Base-by-base conservation (phyloP, 2,113 vertebrate species). In the Merops nubicus region DNA sequence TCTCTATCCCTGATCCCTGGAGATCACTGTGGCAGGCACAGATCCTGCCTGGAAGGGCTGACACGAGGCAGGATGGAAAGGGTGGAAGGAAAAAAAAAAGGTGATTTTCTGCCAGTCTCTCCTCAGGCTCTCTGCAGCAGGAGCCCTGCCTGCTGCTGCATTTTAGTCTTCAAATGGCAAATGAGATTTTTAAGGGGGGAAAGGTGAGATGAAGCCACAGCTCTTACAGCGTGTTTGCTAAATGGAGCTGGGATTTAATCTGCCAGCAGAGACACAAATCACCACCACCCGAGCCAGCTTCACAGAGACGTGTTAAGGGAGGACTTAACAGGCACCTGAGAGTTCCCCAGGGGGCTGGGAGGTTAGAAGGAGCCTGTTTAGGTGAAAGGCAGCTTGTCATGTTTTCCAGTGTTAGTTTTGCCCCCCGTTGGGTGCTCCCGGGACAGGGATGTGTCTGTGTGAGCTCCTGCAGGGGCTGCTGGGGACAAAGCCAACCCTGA, bases 251-350 rank as follows among this genome's bases (percentile, higher is more conserved):
- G 63, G 60, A 77, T 94, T 96, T 93, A 85, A 94, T 85, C 82
- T 92, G 22, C 40, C 47, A 69, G 53, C 28, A 88, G 78, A 79
- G 53, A 43, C 26, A 88, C 45, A 72, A 59, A 47, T 43, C 82
- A 43, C 26, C 72, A 56, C 65, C 90, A 47, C 34, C 72, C 19
- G 48, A 68, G 51, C 62, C 79, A 22, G 82, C 94, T 96, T 97
- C 92, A 95, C 91, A 87, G 82, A 2, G 31, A 88, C 69, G 43
- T 94, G 96, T 31, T 95, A 94, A 96, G 62, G 56, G 85, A 88
- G 53, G 93, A 47, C 89, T 97, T 97, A 97, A 70, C 92, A 96
- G 87, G 45, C 73, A 92, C 69, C 69, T 70, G 91, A 77, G 91
- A 96, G 69, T 54, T 95, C 40, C 28, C 79, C 51, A 8, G 11